Conservation (phyloP, 2,113 vertebrate genomes). For the Aepyceros melampus region DNA sequence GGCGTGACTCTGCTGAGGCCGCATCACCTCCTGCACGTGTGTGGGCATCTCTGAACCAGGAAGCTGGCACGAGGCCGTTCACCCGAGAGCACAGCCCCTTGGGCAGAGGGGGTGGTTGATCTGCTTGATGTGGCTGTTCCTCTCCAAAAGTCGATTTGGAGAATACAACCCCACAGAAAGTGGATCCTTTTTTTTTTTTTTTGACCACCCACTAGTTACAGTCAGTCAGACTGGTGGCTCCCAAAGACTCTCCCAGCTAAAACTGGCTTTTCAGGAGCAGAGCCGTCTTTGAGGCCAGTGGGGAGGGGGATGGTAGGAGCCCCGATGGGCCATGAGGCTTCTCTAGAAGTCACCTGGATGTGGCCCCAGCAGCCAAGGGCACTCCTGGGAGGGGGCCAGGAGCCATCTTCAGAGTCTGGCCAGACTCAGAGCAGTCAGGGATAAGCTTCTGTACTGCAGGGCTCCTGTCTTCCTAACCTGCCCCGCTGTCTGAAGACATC, state of each 20-base stretch:
- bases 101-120: accelerated
- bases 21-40: accelerated
- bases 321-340: accelerated
- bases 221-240: neutral
- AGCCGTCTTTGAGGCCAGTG: neutral
- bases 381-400: accelerated
- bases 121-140: neutral
- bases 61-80: accelerated
- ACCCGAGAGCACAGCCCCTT: neutral
- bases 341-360: accelerated
- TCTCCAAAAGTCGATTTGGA: neutral
- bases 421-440: accelerated
- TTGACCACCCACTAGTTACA: neutral
- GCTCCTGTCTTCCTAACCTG: too few species aligned
- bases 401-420: accelerated
- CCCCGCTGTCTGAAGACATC: neutral
- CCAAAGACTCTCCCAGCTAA: neutral
- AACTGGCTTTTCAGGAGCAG: neutral
- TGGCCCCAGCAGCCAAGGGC: accelerated
- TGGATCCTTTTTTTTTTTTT: neutral
- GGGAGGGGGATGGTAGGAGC: neutral
- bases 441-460: neutral
- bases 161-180: neutral
- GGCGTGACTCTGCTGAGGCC: accelerated
- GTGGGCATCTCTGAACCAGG: neutral